These are phyloP conservation scores for Melanophora roralis DNA, from an alignment of 2,888 invertebrate species.

Conservation along the genomic window DNA sequence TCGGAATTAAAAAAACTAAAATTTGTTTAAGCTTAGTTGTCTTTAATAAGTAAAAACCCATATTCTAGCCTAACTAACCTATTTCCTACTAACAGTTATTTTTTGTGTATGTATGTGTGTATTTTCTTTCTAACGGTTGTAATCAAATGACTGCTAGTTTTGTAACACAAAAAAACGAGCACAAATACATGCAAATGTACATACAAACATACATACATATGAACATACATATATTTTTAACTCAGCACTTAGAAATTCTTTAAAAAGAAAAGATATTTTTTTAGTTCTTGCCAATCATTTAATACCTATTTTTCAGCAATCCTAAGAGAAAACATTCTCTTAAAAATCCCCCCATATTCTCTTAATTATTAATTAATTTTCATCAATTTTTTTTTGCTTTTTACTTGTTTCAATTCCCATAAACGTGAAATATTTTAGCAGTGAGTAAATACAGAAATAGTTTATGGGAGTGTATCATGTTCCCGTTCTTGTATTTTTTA, in stretches of 20 bases:
- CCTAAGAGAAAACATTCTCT: background rate
- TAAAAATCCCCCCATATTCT: constrained; percentile 22
- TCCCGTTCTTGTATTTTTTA: constrained; percentile 59
- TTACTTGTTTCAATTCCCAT: constrained; percentile 46
- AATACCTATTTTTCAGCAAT: background rate
- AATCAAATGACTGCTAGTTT: no score
- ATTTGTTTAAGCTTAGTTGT: no score
- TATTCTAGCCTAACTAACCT: no score
- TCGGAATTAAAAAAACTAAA: no score
- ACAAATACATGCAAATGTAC: no score
- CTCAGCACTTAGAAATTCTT: background rate
- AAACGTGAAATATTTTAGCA: constrained; percentile 16
- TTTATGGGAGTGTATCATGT: constrained; percentile 22
- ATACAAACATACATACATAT: background rate
- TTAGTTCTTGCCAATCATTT: background rate
- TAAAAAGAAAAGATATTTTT: background rate
- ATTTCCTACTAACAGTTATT: no score
- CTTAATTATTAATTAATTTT: constrained; percentile 25
- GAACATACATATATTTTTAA: background rate
- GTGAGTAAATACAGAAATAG: background rate
- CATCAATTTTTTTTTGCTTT: background rate
- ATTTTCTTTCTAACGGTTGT: no score
- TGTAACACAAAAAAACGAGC: no score
- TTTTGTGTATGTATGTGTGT: no score
- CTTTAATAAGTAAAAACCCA: no score